Evolutionary conservation across 2,888 invertebrate genomes (phyloP).

Genomic region (Nycteola revayana): DNA sequence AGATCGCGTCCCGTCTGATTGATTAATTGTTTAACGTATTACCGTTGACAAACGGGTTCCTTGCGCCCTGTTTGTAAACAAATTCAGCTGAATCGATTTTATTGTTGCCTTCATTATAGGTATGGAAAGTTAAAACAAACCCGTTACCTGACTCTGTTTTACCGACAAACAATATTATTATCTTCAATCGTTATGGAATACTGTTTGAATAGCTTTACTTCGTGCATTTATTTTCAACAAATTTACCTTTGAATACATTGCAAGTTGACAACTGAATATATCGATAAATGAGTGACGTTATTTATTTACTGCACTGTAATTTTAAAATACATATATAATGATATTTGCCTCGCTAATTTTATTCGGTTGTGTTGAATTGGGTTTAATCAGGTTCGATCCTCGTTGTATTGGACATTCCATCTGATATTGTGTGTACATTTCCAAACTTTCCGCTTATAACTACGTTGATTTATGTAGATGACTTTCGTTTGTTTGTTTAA

Average conservation of each 20-base stretch:
- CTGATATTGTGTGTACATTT: conserved; percentile 17
- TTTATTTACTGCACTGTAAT: conserved; percentile 2
- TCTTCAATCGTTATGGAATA: too few relatives aligned
- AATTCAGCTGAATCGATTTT: conserved; percentile 12
- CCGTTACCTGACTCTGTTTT: too few relatives aligned
- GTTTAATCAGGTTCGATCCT: conserved; percentile 20
- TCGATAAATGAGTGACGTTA: not conserved
- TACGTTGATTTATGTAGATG: not conserved
- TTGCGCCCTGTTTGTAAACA: conserved; percentile 16
- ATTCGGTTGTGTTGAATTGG: conserved; percentile 17
- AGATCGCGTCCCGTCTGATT: conserved; percentile 49
- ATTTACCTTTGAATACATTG: too few relatives aligned
- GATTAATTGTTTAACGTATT: conserved; percentile 58
- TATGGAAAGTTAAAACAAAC: too few relatives aligned
- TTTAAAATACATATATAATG: conserved; percentile 5
- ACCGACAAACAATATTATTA: too few relatives aligned
- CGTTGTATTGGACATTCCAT: conserved; percentile 20
- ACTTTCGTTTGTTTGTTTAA: too few relatives aligned
- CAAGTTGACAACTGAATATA: not conserved
- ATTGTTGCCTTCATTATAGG: conserved; percentile 8
- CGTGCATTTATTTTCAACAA: too few relatives aligned
- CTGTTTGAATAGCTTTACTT: too few relatives aligned
- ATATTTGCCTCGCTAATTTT: conserved; percentile 13
- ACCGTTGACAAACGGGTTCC: conserved; percentile 43
- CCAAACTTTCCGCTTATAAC: conserved; percentile 9